A percentile compares a stretch with the other conserved stretches of the same genome.
phyloP scores from a whole-genome alignment of 2,797 vertebrate genomes.

The Gadopsis bispinosus region DNA sequence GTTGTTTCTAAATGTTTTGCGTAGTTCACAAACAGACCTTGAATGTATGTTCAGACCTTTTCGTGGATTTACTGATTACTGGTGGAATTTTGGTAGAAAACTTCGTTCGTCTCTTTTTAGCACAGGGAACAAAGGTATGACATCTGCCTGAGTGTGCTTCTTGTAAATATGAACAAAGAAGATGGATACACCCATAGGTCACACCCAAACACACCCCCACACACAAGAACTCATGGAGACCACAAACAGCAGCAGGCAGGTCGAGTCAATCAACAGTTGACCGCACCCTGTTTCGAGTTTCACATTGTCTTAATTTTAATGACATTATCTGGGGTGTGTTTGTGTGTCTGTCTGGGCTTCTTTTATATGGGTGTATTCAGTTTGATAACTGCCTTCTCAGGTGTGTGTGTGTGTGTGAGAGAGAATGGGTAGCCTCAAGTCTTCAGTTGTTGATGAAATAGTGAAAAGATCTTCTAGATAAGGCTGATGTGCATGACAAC shows the following conservation, averaged over 20 bases:
- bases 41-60: neutral
- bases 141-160: neutral
- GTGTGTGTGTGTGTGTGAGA: conserved; percentile 4
- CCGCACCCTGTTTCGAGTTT: conserved; percentile 40
- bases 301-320: conserved; percentile 20
- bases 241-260: conserved; percentile 39
- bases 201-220: conserved; percentile 4
- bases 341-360: conserved; percentile 5
- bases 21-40: neutral
- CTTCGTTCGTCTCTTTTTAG: neutral
- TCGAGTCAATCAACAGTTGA: conserved; percentile 15
- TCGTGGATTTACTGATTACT: neutral
- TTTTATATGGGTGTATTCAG: conserved; percentile 14
- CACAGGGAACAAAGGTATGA: neutral
- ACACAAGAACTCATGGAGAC: conserved; percentile 6
- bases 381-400: neutral
- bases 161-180: conserved; percentile 25
- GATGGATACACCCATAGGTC: conserved; percentile 19
- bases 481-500: conserved; percentile 28
- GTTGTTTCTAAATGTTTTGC: neutral
- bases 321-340: conserved; percentile 16
- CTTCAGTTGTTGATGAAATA: conserved; percentile 5
- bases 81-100: too few relatives aligned
- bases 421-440: conserved; percentile 4
- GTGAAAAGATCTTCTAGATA: conserved; percentile 16